These are phyloP conservation scores for Panthera uncia DNA, from an alignment of 2,113 vertebrate species.

Conservation along the genomic window DNA sequence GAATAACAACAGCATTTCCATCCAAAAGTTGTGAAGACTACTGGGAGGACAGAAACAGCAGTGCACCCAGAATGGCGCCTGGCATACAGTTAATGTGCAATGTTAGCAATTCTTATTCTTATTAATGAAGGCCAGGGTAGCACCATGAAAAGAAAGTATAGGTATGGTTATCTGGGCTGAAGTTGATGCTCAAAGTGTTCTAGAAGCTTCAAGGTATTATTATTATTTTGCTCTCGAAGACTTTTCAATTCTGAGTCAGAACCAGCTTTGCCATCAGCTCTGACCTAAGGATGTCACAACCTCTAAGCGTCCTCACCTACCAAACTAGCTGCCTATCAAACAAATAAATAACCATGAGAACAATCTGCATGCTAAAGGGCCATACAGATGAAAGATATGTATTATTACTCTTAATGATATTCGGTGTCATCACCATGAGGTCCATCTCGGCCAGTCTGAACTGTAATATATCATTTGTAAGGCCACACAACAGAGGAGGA, in stretches of 20 bases:
- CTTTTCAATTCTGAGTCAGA: constrained; percentile 34
- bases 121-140: neutral
- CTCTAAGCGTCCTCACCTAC: neutral
- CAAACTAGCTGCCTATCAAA: neutral
- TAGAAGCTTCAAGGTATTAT: neutral
- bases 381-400: neutral
- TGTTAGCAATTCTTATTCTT: neutral
- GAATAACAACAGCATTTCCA: neutral
- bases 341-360: neutral
- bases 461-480: neutral
- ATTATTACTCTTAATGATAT: neutral
- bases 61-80: neutral
- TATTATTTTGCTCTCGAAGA: neutral
- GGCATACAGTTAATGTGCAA: neutral
- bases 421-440: neutral
- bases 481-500: neutral
- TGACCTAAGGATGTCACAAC: neutral
- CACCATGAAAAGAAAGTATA: neutral
- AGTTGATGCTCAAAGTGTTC: neutral
- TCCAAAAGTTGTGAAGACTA: neutral
- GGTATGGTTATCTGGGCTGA: neutral
- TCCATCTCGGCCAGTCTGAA: neutral
- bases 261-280: neutral
- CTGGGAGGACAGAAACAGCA: neutral
- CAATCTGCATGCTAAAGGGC: neutral